Evolutionary conservation across 2,888 invertebrate species (phyloP), one percentile per base, ranked within the genome.

Genomic region (Ptilodon capucinus): DNA sequence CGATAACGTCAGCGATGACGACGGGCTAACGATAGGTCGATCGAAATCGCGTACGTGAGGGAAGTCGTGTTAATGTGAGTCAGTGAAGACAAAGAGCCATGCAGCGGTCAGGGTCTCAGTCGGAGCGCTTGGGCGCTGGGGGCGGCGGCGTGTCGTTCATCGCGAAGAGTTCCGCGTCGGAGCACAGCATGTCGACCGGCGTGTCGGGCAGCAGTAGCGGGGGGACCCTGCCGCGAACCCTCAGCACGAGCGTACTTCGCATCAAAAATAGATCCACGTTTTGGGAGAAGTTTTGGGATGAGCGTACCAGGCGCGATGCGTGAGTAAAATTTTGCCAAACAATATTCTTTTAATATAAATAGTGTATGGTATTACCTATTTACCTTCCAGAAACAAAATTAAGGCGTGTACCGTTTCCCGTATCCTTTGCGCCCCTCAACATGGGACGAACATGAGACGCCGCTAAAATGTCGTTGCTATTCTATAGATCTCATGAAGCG

Each of bases 201-300:
- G 92, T 80, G 66, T 84, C 92, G 47, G 92, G 71, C 69, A 88
- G 70, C 82, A 88, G 79, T 81, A 89, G 74, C 76, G 89, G 74
- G 55, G 80, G 88, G 50, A 92, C 93, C 46, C 86, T 95, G 56
- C 95, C 95, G 3, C 91, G 95, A 54, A 95, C 95, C 9, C 92
- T 95, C 57, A 95, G 95, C 80, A 96, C 96, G 54, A 95, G 95
- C 67, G 96, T 95, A 32, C 92, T 97, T 43, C 92, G 96, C 69
- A 94, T 95, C 75, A 95, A 95, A 74, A 93, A 94, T 79, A 92
- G 96, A 68, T 94, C 95, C 54, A 93, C 95, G 40, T 97, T 97
- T 83, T 97, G 97, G 97, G 95, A 96, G 76, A 95, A 96, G 84
- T 95, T 95, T 86, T 95, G 94, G 93, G 93, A 94, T 67, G 93